Evolutionary conservation across 2,797 vertebrate species (phyloP), one percentile per base, ranked within the genome.

Genomic region (Tapera naevia): DNA sequence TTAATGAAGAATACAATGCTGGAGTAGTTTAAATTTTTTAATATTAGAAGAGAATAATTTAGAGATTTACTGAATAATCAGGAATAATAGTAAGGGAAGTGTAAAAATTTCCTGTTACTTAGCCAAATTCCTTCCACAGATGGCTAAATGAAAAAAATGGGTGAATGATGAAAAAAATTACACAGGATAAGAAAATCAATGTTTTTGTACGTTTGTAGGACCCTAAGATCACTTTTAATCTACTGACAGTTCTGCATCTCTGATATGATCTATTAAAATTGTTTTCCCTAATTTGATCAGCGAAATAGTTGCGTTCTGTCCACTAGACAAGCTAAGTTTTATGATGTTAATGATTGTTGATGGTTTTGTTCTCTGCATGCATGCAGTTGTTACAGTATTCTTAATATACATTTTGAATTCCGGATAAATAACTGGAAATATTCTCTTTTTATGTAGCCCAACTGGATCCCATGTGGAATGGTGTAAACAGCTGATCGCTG

Each of bases 401-500:
- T 78, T 56, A 48, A 5, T 18, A 18, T 21, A 19, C 7, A 4
- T 48, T 66, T 88, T 66, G 21, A 86, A 48, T 66, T 60, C 12
- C 24, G 66, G 30, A 45, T 93, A 43, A 91, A 70, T 61, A 60
- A 74, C 51, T 39, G 56, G 13, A 76, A 83, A 61, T 79, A 9
- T 39, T 95, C 27, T 97, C 53, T 30, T 41, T 41, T 97, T 86
- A 97, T 97, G 79, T 96, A 99, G 99, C 97, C 98, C 99, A 7
- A 98, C 99, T 97, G 98, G 99, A 91, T 99, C 99, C 60, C 99
- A 99, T 66, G 99, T 99, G 84, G 99, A 99, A 93, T 99, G 99
- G 99, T 99, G 99, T 96, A 99, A 99, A 97, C 99, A 99, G 97
- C 98, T 99, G 76, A 99, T 99, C 41, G 99, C 99, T 80, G 99